Conservation (phyloP, 2,113 vertebrate genomes). For the Gavia stellata region DNA sequence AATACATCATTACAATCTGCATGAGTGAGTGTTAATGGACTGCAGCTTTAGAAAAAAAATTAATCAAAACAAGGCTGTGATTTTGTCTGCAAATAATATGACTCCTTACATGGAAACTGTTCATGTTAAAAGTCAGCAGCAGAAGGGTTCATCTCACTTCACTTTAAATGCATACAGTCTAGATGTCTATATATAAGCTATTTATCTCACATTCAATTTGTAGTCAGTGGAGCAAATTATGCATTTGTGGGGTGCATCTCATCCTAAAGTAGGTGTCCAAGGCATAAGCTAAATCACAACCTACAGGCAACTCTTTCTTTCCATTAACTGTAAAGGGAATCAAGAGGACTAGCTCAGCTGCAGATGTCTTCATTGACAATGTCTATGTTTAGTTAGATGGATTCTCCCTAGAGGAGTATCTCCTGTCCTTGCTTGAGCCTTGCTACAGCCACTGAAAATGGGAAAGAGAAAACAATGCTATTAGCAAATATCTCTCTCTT, state of each 20-base stretch:
- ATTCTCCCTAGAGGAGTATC: background rate
- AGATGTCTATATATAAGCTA: background rate
- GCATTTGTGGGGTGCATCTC: background rate
- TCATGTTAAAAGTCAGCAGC: background rate
- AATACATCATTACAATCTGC: background rate
- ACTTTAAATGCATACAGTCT: background rate
- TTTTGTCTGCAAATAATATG: conserved; percentile 5
- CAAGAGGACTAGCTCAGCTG: background rate
- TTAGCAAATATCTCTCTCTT: background rate
- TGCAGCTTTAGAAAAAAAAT: conserved; percentile 9
- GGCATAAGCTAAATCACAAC: background rate
- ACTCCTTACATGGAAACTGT: background rate
- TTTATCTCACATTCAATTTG: background rate
- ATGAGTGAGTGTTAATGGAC: conserved; percentile 17
- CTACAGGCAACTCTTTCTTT: background rate
- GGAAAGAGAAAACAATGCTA: background rate
- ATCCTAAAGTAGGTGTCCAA: background rate
- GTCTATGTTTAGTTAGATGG: background rate
- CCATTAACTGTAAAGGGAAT: background rate
- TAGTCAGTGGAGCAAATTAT: background rate
- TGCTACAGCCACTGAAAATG: background rate
- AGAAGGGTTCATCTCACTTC: background rate
- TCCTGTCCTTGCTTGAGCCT: background rate
- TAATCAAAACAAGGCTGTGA: conserved; percentile 24
- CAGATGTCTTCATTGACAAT: background rate